A percentile compares a stretch with the other conserved stretches of the same genome.
phyloP scores from a whole-genome alignment of 2,888 invertebrate species.

The Fissipunctia ypsillon region DNA sequence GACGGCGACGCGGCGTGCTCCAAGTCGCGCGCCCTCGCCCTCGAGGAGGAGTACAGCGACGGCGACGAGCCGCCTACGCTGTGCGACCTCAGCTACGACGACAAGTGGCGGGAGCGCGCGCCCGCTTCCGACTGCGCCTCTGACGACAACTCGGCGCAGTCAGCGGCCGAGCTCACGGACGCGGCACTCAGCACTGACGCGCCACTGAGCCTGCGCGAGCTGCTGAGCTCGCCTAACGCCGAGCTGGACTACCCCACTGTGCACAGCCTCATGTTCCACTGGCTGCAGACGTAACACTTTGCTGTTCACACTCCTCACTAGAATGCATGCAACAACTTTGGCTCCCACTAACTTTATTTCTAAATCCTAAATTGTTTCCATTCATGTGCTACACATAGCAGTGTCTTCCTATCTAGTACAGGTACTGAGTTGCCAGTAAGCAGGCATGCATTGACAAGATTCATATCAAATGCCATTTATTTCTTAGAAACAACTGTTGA shows the following conservation, averaged over 20 bases:
- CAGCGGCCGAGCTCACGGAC: conserved; percentile 79
- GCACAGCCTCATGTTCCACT: conserved; percentile 89
- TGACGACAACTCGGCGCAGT: conserved; percentile 86
- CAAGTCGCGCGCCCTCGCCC: conserved; percentile 75
- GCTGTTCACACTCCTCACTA: conserved; percentile 51
- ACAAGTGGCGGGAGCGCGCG: conserved; percentile 81
- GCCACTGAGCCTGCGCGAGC: conserved; percentile 81
- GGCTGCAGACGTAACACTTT: conserved; percentile 88
- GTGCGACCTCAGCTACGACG: conserved; percentile 84
- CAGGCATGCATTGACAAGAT: conserved; percentile 19
- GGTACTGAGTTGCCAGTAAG: conserved; percentile 10
- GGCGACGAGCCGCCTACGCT: conserved; percentile 87
- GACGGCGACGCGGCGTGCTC: conserved; percentile 74
- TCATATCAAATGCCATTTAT: conserved; percentile 47
- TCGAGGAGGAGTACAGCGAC: conserved; percentile 85
- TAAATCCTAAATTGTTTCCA: conserved; percentile 58
- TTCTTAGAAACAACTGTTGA: conserved; percentile 55
- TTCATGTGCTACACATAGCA: conserved; percentile 15
- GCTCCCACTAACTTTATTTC: conserved; percentile 66
- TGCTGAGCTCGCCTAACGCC: conserved; percentile 85
- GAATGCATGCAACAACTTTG: conserved; percentile 63
- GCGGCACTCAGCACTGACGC: conserved; percentile 72
- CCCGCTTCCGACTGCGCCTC: conserved; percentile 84
- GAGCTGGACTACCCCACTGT: conserved; percentile 88
- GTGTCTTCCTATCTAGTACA: conserved; percentile 5